Evolutionary conservation across 2,888 invertebrate species (phyloP).

Genomic region (Saturnia japonica): DNA sequence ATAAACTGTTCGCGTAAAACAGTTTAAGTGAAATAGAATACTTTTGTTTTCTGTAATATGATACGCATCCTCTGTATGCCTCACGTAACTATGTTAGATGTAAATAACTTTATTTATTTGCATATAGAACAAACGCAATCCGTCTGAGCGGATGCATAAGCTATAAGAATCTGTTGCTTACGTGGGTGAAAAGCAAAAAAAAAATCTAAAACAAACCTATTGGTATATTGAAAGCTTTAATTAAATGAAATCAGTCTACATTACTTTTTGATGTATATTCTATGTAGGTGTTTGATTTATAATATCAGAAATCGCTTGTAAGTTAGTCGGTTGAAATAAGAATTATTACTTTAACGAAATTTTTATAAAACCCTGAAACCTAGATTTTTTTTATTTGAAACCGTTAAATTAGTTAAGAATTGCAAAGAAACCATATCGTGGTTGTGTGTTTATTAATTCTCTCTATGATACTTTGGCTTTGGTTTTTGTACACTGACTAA

Average conservation of each 20-base stretch:
- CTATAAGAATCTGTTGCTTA: conserved; percentile 5
- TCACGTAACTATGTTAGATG: conserved; percentile 6
- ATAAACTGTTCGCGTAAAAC: too few species aligned
- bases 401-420: background rate
- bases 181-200: conserved; percentile 12
- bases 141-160: conserved; percentile 14
- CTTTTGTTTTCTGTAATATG: background rate
- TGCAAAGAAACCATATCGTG: background rate
- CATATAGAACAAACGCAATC: conserved; percentile 11
- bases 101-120: conserved; percentile 15
- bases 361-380: background rate
- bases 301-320: background rate
- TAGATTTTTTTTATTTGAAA: background rate
- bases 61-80: background rate
- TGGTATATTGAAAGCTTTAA: conserved; percentile 1
- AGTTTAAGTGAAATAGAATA: background rate
- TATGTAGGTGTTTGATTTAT: conserved; percentile 5
- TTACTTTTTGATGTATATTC: background rate
- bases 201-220: background rate
- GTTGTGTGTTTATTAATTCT: background rate
- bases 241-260: background rate
- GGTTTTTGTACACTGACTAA: background rate
- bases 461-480: background rate
- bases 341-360: background rate
- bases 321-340: background rate